Conservation (phyloP, 2,113 vertebrate genomes). For the Pagrus major region DNA sequence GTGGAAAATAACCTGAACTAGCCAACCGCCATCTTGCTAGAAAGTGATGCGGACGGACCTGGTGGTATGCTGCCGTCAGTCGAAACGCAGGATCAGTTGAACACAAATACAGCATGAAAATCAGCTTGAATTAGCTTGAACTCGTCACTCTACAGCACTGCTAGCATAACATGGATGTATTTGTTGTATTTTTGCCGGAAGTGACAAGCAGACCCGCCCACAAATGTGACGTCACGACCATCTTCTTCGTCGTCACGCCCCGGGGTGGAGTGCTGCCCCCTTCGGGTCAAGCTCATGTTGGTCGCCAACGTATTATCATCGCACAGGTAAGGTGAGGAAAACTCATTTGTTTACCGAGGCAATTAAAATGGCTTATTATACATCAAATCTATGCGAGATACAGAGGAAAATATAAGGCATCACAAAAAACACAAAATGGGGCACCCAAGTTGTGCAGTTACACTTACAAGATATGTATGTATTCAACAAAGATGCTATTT, state of each 20-base stretch:
- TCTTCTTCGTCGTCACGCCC: slow-evolving; percentile 5
- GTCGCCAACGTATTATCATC: too few species aligned
- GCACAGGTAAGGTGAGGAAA: neutral
- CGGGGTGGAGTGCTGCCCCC: neutral
- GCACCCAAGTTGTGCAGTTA: too few species aligned
- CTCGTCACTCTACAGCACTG: neutral
- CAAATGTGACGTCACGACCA: neutral
- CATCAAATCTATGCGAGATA: too few species aligned
- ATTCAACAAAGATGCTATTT: too few species aligned
- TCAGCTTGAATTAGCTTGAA: neutral
- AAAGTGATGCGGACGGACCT: slow-evolving; percentile 41
- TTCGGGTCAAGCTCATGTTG: too few species aligned
- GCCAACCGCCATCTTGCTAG: rapidly evolving
- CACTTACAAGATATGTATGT: too few species aligned
- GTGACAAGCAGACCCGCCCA: slow-evolving; percentile 25
- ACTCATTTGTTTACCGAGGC: neutral
- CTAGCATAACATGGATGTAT: neutral
- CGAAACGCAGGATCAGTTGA: neutral
- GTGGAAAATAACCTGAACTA: neutral
- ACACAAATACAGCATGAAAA: neutral
- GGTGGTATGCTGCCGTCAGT: neutral
- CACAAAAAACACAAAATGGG: too few species aligned
- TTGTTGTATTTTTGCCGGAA: slow-evolving; percentile 70
- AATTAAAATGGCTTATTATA: too few species aligned
- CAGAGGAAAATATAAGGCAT: too few species aligned